Conservation (phyloP, 2,888 invertebrate species). For the Nematopogon swammerdamellus region DNA sequence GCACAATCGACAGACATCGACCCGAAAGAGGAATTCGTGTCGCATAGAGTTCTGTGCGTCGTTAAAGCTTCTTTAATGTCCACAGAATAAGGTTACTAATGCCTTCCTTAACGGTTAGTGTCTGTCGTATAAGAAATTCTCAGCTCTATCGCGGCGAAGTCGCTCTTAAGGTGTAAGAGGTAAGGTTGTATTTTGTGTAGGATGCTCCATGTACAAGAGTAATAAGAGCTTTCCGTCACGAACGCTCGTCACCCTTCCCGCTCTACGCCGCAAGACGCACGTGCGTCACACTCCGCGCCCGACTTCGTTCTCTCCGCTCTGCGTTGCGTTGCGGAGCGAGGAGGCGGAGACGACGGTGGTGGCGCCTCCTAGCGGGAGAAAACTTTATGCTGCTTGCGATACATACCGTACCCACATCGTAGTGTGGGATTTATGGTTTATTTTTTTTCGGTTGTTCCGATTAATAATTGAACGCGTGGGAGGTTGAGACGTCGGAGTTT, state of each 20-base stretch:
- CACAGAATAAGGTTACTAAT: constrained; percentile 40
- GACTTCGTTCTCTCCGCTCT: too few species aligned
- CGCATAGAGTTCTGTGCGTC: constrained; percentile 17
- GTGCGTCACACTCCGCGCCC: constrained; percentile 25
- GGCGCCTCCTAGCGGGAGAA: constrained; percentile 49
- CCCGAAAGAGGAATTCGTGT: constrained; percentile 30
- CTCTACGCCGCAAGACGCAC: constrained; percentile 26
- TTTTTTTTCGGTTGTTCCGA: constrained; percentile 41
- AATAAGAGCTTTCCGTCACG: neutral
- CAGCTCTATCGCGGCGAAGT: constrained; percentile 15
- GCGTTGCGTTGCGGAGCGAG: constrained; percentile 14
- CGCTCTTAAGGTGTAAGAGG: constrained; percentile 21
- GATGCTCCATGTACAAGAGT: neutral
- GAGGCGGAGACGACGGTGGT: constrained; percentile 20
- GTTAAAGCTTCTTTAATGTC: constrained; percentile 38
- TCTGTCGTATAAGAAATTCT: constrained; percentile 4
- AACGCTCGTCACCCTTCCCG: neutral
- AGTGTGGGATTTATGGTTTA: constrained; percentile 43
- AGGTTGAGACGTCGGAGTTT: constrained; percentile 4
- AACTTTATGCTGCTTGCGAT: constrained; percentile 48
- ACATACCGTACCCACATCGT: too few species aligned
- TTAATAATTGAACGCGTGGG: constrained; percentile 33
- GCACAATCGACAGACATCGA: constrained; percentile 26
- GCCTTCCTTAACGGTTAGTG: constrained; percentile 21
- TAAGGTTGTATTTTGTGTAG: constrained; percentile 25